Conservation (phyloP, 2,888 invertebrate species). For the Carterocephalus palaemon region DNA sequence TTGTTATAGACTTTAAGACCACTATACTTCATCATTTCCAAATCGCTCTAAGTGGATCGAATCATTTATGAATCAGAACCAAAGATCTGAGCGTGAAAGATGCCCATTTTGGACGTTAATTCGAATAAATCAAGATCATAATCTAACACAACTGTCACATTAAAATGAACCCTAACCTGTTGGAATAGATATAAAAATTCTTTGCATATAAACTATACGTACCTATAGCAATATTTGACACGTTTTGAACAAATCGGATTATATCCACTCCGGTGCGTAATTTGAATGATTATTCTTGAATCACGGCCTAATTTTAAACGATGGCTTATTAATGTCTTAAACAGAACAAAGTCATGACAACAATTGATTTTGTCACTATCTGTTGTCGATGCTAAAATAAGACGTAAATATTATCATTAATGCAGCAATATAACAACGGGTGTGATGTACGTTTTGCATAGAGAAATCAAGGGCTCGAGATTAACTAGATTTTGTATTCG, state of each 20-base stretch:
- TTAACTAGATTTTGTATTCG: too few relatives aligned
- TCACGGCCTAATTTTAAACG: conserved; percentile 29
- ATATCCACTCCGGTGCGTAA: conserved; percentile 39
- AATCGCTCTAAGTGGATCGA: conserved; percentile 3
- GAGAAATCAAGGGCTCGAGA: too few relatives aligned
- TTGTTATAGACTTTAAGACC: too few relatives aligned
- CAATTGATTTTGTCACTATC: too few relatives aligned
- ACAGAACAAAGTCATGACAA: not conserved
- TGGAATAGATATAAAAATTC: conserved; percentile 11
- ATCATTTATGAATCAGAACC: conserved; percentile 18
- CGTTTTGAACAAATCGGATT: conserved; percentile 35
- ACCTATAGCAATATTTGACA: conserved; percentile 22
- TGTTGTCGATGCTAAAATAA: too few relatives aligned
- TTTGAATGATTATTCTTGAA: conserved; percentile 43
- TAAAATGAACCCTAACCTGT: conserved; percentile 19
- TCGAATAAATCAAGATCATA: conserved; percentile 23
- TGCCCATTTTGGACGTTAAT: conserved; percentile 26
- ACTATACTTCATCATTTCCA: too few relatives aligned
- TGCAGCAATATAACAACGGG: too few relatives aligned
- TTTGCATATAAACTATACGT: conserved; percentile 2
- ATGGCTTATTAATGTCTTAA: conserved; percentile 6
- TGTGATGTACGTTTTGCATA: too few relatives aligned
- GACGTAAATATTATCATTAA: too few relatives aligned
- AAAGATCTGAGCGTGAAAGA: conserved; percentile 26
- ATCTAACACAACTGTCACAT: conserved; percentile 13